Evolutionary conservation across 2,888 invertebrate species (phyloP).

Genomic region (Aspidapion aeneum): DNA sequence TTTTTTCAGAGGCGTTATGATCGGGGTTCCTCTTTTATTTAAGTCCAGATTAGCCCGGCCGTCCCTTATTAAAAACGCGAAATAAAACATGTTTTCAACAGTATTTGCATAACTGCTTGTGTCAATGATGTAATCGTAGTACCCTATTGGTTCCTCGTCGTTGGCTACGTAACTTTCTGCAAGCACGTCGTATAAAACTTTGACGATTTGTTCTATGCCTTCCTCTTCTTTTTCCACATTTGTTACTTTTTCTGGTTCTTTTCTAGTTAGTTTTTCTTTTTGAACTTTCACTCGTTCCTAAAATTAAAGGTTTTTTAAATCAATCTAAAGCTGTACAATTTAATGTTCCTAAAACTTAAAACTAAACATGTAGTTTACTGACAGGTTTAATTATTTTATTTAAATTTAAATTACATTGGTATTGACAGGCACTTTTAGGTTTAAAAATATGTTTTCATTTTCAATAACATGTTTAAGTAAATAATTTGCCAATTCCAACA

Average conservation of each 20-base stretch:
- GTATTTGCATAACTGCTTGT: constrained; percentile 57
- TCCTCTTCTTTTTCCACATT: constrained; percentile 53
- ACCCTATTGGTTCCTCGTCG: constrained; percentile 50
- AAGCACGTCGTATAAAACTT: constrained; percentile 51
- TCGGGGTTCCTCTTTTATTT: constrained; percentile 35
- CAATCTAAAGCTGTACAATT: too few species aligned
- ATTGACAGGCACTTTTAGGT: too few species aligned
- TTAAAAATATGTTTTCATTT: too few species aligned
- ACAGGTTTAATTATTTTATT: too few species aligned
- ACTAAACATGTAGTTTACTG: too few species aligned
- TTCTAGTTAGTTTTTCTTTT: constrained; percentile 41
- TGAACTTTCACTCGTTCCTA: constrained; percentile 37
- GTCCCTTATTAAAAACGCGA: constrained; percentile 60
- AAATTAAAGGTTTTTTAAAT: too few species aligned
- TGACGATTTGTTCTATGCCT: constrained; percentile 55
- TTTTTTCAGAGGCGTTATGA: constrained; percentile 36
- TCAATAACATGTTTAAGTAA: too few species aligned
- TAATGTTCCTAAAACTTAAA: too few species aligned
- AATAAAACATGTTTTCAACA: constrained; percentile 62
- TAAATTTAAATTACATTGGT: too few species aligned
- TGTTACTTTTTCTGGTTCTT: constrained; percentile 53
- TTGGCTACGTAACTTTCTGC: constrained; percentile 46
- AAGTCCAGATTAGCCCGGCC: constrained; percentile 50
- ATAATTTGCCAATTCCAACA: too few species aligned
- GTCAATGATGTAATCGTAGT: constrained; percentile 58